A percentile compares a stretch with the other conserved stretches of the same genome.
Conservation (phyloP, 2,113 vertebrate genomes). For the Myotis davidii region DNA sequence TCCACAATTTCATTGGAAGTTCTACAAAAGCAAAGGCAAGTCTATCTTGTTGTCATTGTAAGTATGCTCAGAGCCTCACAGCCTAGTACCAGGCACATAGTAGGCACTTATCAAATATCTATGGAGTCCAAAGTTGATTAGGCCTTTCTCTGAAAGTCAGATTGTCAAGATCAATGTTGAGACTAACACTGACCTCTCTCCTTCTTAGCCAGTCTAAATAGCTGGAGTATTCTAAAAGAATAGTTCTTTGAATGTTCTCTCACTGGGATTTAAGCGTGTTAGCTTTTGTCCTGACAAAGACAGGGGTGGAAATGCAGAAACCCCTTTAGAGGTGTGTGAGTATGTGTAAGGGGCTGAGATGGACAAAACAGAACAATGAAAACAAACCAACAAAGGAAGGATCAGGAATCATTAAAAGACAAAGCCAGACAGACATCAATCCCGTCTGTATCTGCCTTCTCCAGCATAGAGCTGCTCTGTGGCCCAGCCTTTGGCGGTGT, state of each 20-base stretch:
- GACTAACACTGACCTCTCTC: background rate
- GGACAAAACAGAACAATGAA: background rate
- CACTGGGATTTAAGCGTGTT: background rate
- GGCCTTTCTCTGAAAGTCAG: background rate
- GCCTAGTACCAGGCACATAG: rapidly evolving
- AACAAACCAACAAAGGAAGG: background rate
- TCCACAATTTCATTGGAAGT: background rate
- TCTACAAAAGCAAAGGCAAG: background rate
- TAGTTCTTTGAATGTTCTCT: background rate
- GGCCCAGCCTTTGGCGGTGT: background rate
- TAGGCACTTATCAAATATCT: background rate
- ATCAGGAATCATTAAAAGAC: background rate
- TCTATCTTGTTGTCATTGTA: background rate
- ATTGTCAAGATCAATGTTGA: background rate
- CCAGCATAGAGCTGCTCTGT: background rate
- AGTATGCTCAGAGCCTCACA: background rate
- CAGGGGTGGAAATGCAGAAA: background rate
- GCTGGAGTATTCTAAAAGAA: background rate
- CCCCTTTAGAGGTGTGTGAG: background rate
- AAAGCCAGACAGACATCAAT: background rate
- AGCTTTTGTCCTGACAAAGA: constrained; percentile 6
- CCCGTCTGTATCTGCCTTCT: background rate
- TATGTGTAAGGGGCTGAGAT: background rate
- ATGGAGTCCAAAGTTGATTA: background rate
- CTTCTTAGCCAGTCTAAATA: background rate